phyloP scores from a whole-genome alignment of 2,113 vertebrate genomes.

The Circaetus cinerascens region DNA sequence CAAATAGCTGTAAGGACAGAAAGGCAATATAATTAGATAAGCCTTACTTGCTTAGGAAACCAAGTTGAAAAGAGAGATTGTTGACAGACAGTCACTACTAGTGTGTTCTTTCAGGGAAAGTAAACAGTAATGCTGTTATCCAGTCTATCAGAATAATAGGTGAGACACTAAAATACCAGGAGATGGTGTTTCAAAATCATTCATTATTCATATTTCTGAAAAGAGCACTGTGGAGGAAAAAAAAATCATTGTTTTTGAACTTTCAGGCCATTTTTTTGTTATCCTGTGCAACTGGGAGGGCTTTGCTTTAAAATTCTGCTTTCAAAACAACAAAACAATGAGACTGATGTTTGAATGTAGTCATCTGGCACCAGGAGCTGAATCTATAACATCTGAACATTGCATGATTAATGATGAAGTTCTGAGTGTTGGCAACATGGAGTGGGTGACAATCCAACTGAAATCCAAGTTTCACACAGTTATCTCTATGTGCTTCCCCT shows the following conservation, averaged over 20 bases:
- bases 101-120: neutral
- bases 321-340: neutral
- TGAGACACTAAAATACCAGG: neutral
- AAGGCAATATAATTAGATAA: no score
- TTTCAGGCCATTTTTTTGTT: neutral
- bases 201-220: neutral
- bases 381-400: neutral
- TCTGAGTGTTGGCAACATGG: neutral
- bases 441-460: neutral
- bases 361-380: neutral
- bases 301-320: neutral
- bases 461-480: neutral
- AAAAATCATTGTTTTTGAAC: neutral
- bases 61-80: neutral
- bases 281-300: neutral
- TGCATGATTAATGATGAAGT: neutral
- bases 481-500: neutral
- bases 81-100: neutral
- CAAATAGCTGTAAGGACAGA: fast-evolving
- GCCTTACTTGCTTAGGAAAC: fast-evolving
- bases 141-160: neutral
- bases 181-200: neutral
- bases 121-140: neutral
- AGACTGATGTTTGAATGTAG: neutral
- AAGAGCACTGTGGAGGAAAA: neutral